These are phyloP conservation scores for Nomada ferruginata DNA, from an alignment of 2,888 invertebrate genomes.

Conservation along the genomic window DNA sequence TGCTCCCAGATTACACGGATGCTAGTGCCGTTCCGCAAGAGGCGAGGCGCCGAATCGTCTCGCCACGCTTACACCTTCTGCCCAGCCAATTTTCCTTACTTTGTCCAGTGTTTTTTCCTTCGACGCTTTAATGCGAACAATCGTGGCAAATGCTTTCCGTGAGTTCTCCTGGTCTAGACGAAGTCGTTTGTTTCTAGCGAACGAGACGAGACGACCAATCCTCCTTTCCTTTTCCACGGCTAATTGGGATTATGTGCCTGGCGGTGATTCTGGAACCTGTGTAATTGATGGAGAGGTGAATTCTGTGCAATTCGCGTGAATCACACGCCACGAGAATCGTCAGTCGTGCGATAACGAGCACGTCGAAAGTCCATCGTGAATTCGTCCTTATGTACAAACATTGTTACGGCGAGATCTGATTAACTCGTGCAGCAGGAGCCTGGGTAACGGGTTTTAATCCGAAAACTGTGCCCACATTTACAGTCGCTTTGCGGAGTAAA, in stretches of 20 bases:
- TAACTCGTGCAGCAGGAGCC: slow-evolving; percentile 46
- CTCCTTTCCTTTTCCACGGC: neutral
- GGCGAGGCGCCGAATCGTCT: slow-evolving; percentile 45
- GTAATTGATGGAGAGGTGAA: too few relatives aligned
- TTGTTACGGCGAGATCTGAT: slow-evolving; percentile 44
- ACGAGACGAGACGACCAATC: neutral
- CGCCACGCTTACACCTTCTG: slow-evolving; percentile 7
- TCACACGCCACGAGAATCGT: slow-evolving; percentile 53
- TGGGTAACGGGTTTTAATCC: slow-evolving; percentile 41
- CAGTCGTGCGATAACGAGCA: slow-evolving; percentile 46
- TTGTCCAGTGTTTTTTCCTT: neutral
- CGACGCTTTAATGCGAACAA: slow-evolving; percentile 13
- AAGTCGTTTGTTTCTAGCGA: neutral
- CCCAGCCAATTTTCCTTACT: neutral
- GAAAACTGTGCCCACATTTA: slow-evolving; percentile 19
- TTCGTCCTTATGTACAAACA: slow-evolving; percentile 22
- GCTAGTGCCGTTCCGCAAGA: slow-evolving; percentile 20
- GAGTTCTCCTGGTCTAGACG: neutral
- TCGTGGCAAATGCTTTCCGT: slow-evolving; percentile 14
- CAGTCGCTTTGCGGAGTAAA: slow-evolving; percentile 24
- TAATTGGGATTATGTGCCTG: too few relatives aligned
- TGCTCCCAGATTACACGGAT: slow-evolving; percentile 42
- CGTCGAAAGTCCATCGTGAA: slow-evolving; percentile 28
- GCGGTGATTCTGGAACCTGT: too few relatives aligned
- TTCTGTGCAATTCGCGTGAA: slow-evolving; percentile 28